phyloP scores from a whole-genome alignment of 2,113 vertebrate genomes.

The Vulpes lagopus region DNA sequence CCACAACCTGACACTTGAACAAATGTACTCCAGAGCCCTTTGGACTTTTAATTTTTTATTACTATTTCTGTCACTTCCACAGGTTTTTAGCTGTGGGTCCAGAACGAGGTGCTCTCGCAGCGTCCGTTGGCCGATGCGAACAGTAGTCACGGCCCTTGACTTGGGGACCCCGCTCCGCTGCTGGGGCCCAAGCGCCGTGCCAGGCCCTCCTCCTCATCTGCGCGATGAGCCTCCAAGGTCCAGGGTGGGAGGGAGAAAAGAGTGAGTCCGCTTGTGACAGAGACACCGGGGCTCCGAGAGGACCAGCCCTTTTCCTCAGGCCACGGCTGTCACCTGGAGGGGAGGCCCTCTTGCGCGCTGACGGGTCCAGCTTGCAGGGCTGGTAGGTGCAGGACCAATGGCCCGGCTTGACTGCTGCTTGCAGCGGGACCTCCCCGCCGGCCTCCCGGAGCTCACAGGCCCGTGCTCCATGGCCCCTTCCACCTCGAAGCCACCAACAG shows the following conservation, averaged over 20 bases:
- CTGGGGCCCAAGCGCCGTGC: accelerated
- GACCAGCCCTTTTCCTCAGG: neutral
- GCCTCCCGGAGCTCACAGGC: neutral
- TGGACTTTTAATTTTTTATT: neutral
- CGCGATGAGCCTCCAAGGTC: neutral
- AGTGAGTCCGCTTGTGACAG: too few relatives aligned
- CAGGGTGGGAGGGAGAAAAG: too few relatives aligned
- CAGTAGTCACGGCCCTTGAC: accelerated
- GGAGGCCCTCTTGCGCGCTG: neutral
- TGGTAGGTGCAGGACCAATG: neutral
- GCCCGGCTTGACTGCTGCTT: neutral
- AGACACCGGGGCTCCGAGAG: neutral
- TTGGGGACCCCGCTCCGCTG: neutral
- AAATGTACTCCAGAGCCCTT: neutral
- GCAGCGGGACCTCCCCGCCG: neutral
- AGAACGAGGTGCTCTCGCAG: neutral
- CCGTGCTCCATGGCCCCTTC: neutral
- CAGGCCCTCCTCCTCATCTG: neutral
- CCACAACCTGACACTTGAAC: neutral
- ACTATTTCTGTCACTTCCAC: neutral
- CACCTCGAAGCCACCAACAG: neutral
- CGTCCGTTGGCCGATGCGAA: neutral
- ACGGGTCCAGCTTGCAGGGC: neutral
- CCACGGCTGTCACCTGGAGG: neutral
- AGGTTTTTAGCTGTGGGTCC: neutral